Evolutionary conservation across 2,113 vertebrate species (phyloP).

Genomic region (Perca schrenkii): DNA sequence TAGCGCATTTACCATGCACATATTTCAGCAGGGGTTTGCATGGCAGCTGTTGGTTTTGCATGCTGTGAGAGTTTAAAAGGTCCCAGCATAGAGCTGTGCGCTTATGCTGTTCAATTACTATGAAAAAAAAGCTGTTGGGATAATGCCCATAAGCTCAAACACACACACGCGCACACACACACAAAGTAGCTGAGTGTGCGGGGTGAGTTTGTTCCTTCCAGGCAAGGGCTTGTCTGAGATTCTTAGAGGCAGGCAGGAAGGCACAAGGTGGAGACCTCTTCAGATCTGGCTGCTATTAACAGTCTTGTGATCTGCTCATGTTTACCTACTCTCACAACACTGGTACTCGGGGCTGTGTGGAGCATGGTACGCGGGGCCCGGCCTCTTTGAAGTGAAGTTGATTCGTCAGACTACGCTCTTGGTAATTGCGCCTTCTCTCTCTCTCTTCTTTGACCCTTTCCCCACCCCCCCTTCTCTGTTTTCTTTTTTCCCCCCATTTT

Average conservation of each 20-base stretch:
- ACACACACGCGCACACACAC: slow-evolving; percentile 2
- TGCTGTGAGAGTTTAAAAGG: slow-evolving; percentile 55
- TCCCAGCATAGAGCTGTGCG: slow-evolving; percentile 42
- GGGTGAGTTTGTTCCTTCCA: slow-evolving; percentile 67
- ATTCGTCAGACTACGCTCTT: slow-evolving; percentile 83
- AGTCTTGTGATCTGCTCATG: slow-evolving; percentile 84
- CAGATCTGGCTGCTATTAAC: slow-evolving; percentile 85
- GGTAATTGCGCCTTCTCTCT: slow-evolving; percentile 78
- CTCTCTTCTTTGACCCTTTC: slow-evolving; percentile 45
- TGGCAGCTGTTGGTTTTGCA: slow-evolving; percentile 60
- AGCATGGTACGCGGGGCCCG: slow-evolving; percentile 67
- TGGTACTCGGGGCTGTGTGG: slow-evolving; percentile 76
- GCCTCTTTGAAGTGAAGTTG: slow-evolving; percentile 86
- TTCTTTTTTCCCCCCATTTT: slow-evolving; percentile 15
- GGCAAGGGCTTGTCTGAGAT: slow-evolving; percentile 74
- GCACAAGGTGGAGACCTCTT: slow-evolving; percentile 84
- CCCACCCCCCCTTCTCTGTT: background rate
- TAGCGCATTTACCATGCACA: slow-evolving; percentile 5
- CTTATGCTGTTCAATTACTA: slow-evolving; percentile 52
- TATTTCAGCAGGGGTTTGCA: slow-evolving; percentile 34
- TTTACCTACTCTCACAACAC: slow-evolving; percentile 83
- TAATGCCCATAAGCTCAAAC: slow-evolving; percentile 43
- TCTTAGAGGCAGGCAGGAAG: slow-evolving; percentile 76
- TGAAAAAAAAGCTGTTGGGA: slow-evolving; percentile 49
- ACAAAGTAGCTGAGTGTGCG: slow-evolving; percentile 65